Percentiles rank a stretch among this genome's conserved stretches.
phyloP scores from a whole-genome alignment of 2,797 vertebrate genomes.

The Phoxinus dragarum region DNA sequence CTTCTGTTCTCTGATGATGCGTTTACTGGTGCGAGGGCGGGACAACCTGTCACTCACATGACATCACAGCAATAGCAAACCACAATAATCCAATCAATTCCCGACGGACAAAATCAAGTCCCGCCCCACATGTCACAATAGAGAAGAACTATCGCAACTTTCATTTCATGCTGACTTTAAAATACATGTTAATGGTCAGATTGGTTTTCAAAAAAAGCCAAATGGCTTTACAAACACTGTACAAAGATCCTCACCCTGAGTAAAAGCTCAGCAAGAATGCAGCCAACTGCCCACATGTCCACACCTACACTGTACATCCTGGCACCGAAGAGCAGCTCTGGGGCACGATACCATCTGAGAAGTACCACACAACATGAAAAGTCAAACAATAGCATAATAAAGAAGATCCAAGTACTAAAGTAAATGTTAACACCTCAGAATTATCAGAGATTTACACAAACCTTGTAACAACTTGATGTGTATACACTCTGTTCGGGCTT shows the following conservation, averaged over 20 bases:
- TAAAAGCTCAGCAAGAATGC: slow-evolving; percentile 94
- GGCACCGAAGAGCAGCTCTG: slow-evolving; percentile 94
- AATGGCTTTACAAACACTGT: not conserved
- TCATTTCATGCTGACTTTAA: not conserved
- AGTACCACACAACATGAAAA: not conserved
- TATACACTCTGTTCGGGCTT: slow-evolving; percentile 95
- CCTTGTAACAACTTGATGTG: slow-evolving; percentile 98
- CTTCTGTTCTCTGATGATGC: not conserved
- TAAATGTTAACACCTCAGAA: not conserved
- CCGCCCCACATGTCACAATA: not conserved
- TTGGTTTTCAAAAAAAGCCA: not conserved
- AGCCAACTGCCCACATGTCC: slow-evolving; percentile 99
- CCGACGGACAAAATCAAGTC: not conserved
- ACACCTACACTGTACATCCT: slow-evolving; percentile 98
- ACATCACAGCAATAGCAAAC: not conserved
- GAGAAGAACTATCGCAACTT: not conserved
- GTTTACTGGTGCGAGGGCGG: not conserved
- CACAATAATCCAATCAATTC: no score
- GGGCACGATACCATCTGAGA: slow-evolving; percentile 93
- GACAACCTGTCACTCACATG: not conserved
- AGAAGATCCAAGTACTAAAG: not conserved
- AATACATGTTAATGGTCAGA: not conserved
- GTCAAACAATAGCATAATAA: not conserved
- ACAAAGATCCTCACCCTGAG: slow-evolving; percentile 81
- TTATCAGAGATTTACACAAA: slow-evolving; percentile 56